These are phyloP conservation scores for Microctenopoma stevenorrisi DNA, from an alignment of 2,797 vertebrate species.

Conservation along the genomic window DNA sequence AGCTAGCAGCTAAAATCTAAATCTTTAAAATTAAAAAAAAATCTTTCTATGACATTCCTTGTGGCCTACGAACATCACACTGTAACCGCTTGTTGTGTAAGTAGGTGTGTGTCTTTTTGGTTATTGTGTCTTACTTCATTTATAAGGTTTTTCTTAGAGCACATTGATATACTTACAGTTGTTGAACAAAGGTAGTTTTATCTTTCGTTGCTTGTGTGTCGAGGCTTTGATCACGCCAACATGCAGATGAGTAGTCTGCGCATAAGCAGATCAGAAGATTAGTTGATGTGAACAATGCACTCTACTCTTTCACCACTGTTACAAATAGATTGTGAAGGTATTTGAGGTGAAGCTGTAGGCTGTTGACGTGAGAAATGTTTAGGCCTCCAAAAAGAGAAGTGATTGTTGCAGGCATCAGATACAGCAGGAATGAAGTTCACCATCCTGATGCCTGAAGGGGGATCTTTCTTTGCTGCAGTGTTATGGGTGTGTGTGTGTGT, in stretches of 20 bases:
- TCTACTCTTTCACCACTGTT: conserved; percentile 32
- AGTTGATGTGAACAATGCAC: conserved; percentile 41
- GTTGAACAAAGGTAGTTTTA: too few species aligned
- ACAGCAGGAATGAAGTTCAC: conserved; percentile 18
- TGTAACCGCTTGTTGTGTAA: too few species aligned
- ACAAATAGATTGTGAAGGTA: conserved; percentile 53
- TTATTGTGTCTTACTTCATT: too few species aligned
- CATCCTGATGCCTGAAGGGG: conserved; percentile 29
- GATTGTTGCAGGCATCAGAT: conserved; percentile 55
- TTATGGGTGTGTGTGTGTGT: conserved; percentile 15
- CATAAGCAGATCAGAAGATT: conserved; percentile 63
- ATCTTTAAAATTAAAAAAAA: too few species aligned
- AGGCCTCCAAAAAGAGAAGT: conserved; percentile 46
- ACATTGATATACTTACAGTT: too few species aligned
- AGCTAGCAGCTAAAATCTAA: too few species aligned
- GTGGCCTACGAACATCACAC: too few species aligned
- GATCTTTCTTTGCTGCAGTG: conserved; percentile 15
- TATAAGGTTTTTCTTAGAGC: too few species aligned
- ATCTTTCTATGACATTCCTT: too few species aligned
- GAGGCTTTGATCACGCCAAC: conserved; percentile 28
- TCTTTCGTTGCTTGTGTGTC: background rate
- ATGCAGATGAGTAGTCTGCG: conserved; percentile 16
- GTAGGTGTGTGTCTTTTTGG: too few species aligned
- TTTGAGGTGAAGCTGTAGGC: conserved; percentile 34
- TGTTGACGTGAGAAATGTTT: conserved; percentile 20